A percentile compares a stretch with the other conserved stretches of the same genome.
Conservation (phyloP, 2,888 invertebrate genomes). For the Chloroclystis v-ata region DNA sequence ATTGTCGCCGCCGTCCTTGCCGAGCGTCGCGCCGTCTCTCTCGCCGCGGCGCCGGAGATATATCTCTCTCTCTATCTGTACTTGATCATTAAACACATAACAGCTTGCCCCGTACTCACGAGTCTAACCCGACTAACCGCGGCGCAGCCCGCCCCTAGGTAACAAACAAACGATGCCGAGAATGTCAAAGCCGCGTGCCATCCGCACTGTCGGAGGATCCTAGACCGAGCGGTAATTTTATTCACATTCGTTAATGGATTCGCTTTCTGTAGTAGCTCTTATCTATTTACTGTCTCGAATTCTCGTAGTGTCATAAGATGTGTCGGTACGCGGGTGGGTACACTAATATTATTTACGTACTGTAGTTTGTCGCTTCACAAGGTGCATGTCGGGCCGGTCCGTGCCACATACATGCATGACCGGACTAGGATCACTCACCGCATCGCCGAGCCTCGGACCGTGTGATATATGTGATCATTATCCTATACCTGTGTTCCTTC, state of each 20-base stretch:
- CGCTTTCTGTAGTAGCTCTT: slow-evolving; percentile 76
- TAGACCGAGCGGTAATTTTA: slow-evolving; percentile 70
- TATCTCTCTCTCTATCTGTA: slow-evolving; percentile 20
- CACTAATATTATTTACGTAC: slow-evolving; percentile 76
- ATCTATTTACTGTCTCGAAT: slow-evolving; percentile 72
- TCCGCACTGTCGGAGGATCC: slow-evolving; percentile 65
- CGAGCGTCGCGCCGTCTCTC: slow-evolving; percentile 6
- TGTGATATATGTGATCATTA: slow-evolving; percentile 75
- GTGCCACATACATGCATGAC: slow-evolving; percentile 60
- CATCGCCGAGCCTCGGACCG: slow-evolving; percentile 63
- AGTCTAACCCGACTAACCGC: slow-evolving; percentile 48
- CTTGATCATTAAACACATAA: slow-evolving; percentile 28
- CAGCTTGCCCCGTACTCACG: slow-evolving; percentile 52
- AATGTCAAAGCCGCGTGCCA: slow-evolving; percentile 55
- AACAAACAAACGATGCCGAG: slow-evolving; percentile 50
- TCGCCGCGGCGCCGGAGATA: slow-evolving; percentile 8
- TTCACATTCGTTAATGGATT: slow-evolving; percentile 75
- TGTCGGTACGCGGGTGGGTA: slow-evolving; percentile 75
- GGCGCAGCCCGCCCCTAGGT: slow-evolving; percentile 24
- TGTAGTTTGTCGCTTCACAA: slow-evolving; percentile 76
- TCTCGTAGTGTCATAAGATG: slow-evolving; percentile 70
- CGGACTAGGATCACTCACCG: slow-evolving; percentile 42
- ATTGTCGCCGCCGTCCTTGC: slow-evolving; percentile 7
- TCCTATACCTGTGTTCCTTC: slow-evolving; percentile 69
- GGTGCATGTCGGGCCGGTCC: slow-evolving; percentile 56